Base-by-base conservation (phyloP, 2,113 vertebrate species). In the Herpetotheres cachinnans region DNA sequence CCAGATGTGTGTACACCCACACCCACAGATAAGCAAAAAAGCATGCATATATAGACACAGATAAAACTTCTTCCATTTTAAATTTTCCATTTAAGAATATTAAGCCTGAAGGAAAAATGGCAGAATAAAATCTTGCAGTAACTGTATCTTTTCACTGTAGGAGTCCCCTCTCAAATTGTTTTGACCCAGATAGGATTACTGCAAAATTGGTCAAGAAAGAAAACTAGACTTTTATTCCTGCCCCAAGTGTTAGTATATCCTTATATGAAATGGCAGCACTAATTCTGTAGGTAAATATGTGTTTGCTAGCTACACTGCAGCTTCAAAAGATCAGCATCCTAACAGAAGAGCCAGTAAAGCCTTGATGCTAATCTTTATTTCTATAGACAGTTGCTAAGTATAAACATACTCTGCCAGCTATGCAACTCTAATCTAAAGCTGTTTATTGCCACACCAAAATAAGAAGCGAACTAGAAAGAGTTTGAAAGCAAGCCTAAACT, bases 331-430 rank as follows among this genome's bases (percentile, higher is more conserved):
- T 49, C 73, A 67, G 34, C 86, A 59, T 81, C 24, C 91, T 94
- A 59, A 77, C 40, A 78, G 81, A 66, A 91, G 65, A 84, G 19
- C 29, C 34, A 65, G 42, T 55, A 90, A 27, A 94, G 13, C 59
- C 54, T 85, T 92, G 73, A 91, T 95, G 44, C 2, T 95, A 82
- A 91, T 89, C 90, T 93, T 69, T 90, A 72, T 93, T 94, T 90
- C 87, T 85, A 76, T 26, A 88, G 36, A 82, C 56, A 65, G 74
- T 74, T 72, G 30, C 59, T 95, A 59, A 73, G 40, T 50, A 77
- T 44, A 90, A 90, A 91, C 32, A 86, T 11, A 66, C 38, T 42
- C 27, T 47, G 83, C 18, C 58, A 90, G 50, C 50, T 69, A 30
- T 70, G 81, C 56, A 79, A 13, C 49, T 85, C 40, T 81, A 87